phyloP scores from a whole-genome alignment of 2,113 vertebrate genomes.

The Neodon shergylaensis region DNA sequence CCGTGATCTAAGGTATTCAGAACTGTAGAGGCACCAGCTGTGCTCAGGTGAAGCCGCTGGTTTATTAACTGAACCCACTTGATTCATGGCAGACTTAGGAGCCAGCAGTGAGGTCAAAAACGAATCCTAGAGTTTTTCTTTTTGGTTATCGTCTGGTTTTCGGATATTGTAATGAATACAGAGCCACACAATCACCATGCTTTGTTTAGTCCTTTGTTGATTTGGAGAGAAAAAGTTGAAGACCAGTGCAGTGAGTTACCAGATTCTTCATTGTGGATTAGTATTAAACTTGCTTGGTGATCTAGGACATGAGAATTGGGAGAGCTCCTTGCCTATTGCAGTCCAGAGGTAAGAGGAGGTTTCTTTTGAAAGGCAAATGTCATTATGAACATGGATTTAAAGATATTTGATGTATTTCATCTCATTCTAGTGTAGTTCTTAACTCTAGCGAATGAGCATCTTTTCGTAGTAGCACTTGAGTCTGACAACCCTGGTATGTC shows the following conservation, averaged over 20 bases:
- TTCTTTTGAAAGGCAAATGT: not conserved
- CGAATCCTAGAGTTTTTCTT: not conserved
- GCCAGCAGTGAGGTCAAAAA: not conserved
- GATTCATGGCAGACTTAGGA: not conserved
- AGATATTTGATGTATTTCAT: not conserved
- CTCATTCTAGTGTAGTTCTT: not conserved
- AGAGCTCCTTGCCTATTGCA: not conserved
- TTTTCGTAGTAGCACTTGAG: not conserved
- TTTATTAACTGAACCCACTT: conserved; percentile 34
- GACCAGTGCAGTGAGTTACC: not conserved
- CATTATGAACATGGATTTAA: not conserved
- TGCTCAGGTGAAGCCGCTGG: conserved; percentile 1
- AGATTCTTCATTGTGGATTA: not conserved
- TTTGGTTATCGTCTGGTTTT: conserved; percentile 3
- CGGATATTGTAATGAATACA: not conserved
- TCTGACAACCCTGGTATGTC: not conserved
- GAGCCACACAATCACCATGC: not conserved
- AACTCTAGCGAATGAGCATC: not conserved
- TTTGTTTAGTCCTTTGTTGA: conserved; percentile 31
- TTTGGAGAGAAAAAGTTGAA: not conserved
- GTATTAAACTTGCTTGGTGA: not conserved
- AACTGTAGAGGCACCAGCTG: not conserved
- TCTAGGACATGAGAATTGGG: not conserved
- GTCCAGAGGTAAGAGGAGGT: not conserved
- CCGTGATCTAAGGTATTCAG: not conserved